Conservation (phyloP, 2,888 invertebrate species). For the Amiota communis region DNA sequence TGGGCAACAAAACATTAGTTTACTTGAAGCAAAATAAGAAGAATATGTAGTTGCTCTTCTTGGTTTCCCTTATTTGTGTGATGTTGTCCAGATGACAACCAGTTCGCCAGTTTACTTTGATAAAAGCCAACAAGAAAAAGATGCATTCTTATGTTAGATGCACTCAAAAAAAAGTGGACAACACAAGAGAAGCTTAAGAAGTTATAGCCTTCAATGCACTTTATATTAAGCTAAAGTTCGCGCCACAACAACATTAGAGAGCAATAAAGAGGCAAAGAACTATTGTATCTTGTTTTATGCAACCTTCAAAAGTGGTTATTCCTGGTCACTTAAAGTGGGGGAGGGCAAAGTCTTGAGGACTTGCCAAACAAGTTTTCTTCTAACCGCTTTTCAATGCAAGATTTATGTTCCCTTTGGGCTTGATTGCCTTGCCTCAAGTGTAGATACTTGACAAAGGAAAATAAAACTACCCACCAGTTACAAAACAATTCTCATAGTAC, state of each 20-base stretch:
- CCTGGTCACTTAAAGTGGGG: not conserved
- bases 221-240: constrained; percentile 1
- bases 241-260: not conserved
- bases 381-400: too few species aligned
- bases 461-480: too few species aligned
- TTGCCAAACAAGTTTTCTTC: too few species aligned
- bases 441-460: too few species aligned
- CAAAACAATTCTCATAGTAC: too few species aligned
- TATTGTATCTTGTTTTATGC: not conserved
- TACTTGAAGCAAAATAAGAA: constrained; percentile 4
- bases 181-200: constrained; percentile 1
- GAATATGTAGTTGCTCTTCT: constrained; percentile 28
- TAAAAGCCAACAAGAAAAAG: constrained; percentile 40
- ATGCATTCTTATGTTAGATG: not conserved
- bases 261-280: constrained; percentile 20
- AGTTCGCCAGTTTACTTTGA: constrained; percentile 31
- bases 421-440: too few species aligned
- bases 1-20: not conserved
- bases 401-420: too few species aligned
- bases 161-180: constrained; percentile 38
- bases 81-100: constrained; percentile 40
- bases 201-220: not conserved
- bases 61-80: constrained; percentile 54
- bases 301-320: not conserved
- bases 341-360: too few species aligned